Evolutionary conservation across 1,140 invertebrate genomes (phyloP).

Genomic region (Zaprionus davidi): DNA sequence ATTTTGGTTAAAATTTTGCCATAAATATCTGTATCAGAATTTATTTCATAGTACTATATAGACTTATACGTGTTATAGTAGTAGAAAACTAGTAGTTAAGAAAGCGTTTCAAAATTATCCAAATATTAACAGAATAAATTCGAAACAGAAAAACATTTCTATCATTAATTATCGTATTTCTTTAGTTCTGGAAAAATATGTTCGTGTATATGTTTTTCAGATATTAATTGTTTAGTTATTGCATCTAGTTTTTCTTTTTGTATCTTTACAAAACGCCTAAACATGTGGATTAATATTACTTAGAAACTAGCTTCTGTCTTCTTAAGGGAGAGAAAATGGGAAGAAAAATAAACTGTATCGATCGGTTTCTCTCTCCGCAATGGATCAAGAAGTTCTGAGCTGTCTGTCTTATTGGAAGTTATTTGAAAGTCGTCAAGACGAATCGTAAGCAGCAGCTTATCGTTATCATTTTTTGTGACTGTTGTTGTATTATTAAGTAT

Average conservation of each 20-base stretch:
- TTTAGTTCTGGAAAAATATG: constrained; percentile 26
- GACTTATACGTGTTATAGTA: constrained; percentile 22
- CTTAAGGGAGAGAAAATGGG: constrained; percentile 1
- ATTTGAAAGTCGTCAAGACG: constrained; percentile 55
- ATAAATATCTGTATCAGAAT: constrained; percentile 56
- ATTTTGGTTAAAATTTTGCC: constrained; percentile 69
- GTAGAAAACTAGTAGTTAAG: constrained; percentile 16
- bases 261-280: constrained; percentile 44
- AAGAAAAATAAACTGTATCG: constrained; percentile 5
- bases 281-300: constrained; percentile 28
- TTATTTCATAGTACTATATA: constrained; percentile 21
- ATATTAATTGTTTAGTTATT: constrained; percentile 28
- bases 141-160: constrained; percentile 1
- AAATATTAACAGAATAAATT: constrained; percentile 7
- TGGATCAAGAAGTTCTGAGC: constrained; percentile 34
- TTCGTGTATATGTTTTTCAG: constrained; percentile 15
- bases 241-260: constrained; percentile 30
- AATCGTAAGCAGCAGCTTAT: constrained; percentile 60
- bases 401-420: constrained; percentile 63
- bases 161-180: constrained; percentile 8
- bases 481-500: constrained; percentile 41
- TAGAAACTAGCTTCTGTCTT: background rate
- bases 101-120: constrained; percentile 14
- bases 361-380: constrained; percentile 16
- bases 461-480: constrained; percentile 32